Conservation (phyloP, 2,888 invertebrate species). For the Drosophila parthenogenetica region DNA sequence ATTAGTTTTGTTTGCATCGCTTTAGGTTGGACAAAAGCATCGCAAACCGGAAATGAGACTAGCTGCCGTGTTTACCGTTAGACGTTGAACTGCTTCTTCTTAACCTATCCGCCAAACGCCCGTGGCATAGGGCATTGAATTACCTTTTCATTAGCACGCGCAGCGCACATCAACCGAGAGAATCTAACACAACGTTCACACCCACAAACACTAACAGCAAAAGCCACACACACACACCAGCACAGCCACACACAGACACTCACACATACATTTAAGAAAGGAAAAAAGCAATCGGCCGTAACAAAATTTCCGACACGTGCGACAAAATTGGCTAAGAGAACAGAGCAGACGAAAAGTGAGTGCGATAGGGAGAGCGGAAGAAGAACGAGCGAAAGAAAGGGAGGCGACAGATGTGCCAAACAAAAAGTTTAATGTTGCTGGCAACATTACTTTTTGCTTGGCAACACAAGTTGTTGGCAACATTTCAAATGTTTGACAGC, state of each 20-base stretch:
- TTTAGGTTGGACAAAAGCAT: conserved; percentile 39
- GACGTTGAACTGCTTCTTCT: conserved; percentile 17
- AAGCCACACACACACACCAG: conserved; percentile 23
- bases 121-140: conserved; percentile 65
- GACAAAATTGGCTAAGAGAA: conserved; percentile 73
- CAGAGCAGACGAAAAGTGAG: conserved; percentile 29
- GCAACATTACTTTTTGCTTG: conserved; percentile 37
- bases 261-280: conserved; percentile 28
- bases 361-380: conserved; percentile 33
- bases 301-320: conserved; percentile 82
- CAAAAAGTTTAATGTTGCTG: conserved; percentile 38
- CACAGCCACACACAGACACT: conserved; percentile 11
- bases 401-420: conserved; percentile 32
- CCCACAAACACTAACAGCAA: conserved; percentile 31
- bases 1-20: conserved; percentile 11
- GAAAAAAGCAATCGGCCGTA: conserved; percentile 75
- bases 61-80: conserved; percentile 53
- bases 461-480: conserved; percentile 50
- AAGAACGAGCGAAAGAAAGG: conserved; percentile 25
- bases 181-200: conserved; percentile 57
- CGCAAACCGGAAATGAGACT: conserved; percentile 62
- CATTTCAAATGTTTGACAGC: conserved; percentile 38
- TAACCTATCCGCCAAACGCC: conserved; percentile 32
- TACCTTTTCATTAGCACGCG: conserved; percentile 68
- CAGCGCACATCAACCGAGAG: conserved; percentile 40